These are phyloP conservation scores for Xerus rutilus DNA, from an alignment of 2,797 vertebrate species.

Conservation along the genomic window DNA sequence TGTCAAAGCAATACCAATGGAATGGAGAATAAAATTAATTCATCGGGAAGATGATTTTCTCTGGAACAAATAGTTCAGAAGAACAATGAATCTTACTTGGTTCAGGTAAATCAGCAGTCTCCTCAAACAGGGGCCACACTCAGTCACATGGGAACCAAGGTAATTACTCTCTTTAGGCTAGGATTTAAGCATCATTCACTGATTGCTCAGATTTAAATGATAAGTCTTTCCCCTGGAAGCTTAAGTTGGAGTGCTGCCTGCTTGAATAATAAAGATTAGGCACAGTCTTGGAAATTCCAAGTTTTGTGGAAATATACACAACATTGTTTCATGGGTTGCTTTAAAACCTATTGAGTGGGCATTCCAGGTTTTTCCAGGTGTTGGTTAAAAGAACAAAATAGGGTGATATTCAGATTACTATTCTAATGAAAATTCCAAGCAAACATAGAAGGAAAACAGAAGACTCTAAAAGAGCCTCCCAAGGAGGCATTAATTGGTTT, in stretches of 20 bases:
- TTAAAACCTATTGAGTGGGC: constrained; percentile 59
- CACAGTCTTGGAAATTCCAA: constrained; percentile 95
- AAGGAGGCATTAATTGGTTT: constrained; percentile 77
- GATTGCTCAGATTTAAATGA: constrained; percentile 97
- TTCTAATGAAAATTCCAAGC: constrained; percentile 82
- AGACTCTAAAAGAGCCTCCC: constrained; percentile 78
- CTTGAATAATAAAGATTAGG: constrained; percentile 97
- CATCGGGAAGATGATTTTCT: constrained; percentile 93
- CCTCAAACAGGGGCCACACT: constrained; percentile 91
- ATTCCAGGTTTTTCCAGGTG: constrained; percentile 82
- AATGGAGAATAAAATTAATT: constrained; percentile 95
- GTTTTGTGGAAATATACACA: constrained; percentile 91
- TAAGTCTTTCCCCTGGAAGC: constrained; percentile 94
- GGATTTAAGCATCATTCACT: constrained; percentile 93
- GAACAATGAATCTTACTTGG: constrained; percentile 94
- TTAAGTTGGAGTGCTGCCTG: constrained; percentile 95
- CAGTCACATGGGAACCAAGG: constrained; percentile 93
- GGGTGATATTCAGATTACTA: constrained; percentile 74
- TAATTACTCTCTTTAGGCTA: constrained; percentile 92
- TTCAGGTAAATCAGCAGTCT: constrained; percentile 94
- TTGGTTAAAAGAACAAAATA: constrained; percentile 83
- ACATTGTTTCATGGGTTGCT: background rate
- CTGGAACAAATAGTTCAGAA: constrained; percentile 87
- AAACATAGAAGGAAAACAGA: constrained; percentile 74
- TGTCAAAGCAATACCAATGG: constrained; percentile 93